These are phyloP conservation scores for Albula goreensis DNA, from an alignment of 2,113 vertebrate species.

Conservation along the genomic window DNA sequence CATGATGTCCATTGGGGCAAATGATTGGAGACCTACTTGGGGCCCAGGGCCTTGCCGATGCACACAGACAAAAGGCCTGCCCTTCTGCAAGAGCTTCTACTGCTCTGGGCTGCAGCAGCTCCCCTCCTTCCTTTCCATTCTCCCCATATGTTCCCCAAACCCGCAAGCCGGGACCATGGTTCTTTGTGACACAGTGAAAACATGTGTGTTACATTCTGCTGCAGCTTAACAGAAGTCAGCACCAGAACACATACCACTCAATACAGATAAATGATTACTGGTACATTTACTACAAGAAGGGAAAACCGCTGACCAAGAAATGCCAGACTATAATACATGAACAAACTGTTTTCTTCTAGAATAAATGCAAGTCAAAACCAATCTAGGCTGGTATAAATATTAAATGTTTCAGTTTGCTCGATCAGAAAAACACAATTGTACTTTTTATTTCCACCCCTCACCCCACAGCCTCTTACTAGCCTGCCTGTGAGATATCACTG, in stretches of 20 bases:
- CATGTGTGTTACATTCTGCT: neutral
- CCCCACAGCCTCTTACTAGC: neutral
- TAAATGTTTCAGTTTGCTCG: too few species aligned
- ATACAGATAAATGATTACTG: neutral
- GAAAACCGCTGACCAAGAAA: too few species aligned
- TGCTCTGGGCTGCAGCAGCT: neutral
- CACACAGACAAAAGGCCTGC: slow-evolving; percentile 29
- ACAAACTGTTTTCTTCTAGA: neutral
- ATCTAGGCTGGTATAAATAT: too few species aligned
- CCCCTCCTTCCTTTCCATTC: neutral
- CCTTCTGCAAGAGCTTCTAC: slow-evolving; percentile 11
- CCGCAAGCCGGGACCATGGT: neutral
- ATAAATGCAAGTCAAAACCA: too few species aligned
- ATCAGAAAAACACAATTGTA: too few species aligned
- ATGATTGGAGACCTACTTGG: neutral
- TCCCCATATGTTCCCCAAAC: slow-evolving; percentile 7
- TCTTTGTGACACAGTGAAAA: neutral
- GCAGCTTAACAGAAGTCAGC: neutral
- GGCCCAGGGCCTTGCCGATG: neutral
- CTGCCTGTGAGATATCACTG: neutral
- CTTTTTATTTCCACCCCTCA: too few species aligned
- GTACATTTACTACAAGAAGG: neutral
- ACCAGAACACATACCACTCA: too few species aligned
- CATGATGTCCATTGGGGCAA: neutral
- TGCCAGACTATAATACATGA: neutral